Conservation (phyloP, 2,797 vertebrate species). For the Ctenopoma multispine region DNA sequence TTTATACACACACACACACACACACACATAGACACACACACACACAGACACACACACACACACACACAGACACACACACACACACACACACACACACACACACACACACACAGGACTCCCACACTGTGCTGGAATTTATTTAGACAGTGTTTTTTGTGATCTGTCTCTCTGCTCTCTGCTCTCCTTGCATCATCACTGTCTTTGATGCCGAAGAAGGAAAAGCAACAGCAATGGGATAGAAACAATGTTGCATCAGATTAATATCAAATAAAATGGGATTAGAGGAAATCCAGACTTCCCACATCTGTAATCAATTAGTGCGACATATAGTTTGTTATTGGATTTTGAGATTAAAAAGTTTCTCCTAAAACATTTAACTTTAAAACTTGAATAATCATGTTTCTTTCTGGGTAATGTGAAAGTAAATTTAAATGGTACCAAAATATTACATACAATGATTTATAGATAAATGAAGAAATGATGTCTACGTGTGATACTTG, state of each 20-base stretch:
- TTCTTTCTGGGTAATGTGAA: not conserved
- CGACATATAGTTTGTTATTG: not conserved
- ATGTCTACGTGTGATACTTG: not conserved
- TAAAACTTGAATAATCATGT: not conserved
- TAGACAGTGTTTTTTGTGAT: conserved; percentile 75
- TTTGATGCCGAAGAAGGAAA: conserved; percentile 50
- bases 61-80: too few species aligned
- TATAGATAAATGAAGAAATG: not conserved
- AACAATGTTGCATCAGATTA: conserved; percentile 31
- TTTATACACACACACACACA: too few species aligned
- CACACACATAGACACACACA: too few species aligned
- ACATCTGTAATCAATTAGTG: too few species aligned
- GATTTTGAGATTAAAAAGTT: not conserved
- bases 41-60: too few species aligned
- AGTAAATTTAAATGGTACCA: too few species aligned
- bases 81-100: conserved; percentile 13
- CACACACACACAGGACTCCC: conserved; percentile 54
- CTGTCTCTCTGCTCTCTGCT: conserved; percentile 62
- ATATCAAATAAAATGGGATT: conserved; percentile 16
- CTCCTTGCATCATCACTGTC: conserved; percentile 59
- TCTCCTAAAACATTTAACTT: not conserved
- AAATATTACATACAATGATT: not conserved
- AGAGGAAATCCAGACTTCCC: not conserved
- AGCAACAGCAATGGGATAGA: conserved; percentile 43
- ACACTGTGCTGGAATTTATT: conserved; percentile 74